A percentile compares a stretch with the other conserved stretches of the same genome.
These are phyloP conservation scores for Cyprinella venusta DNA, from an alignment of 2,797 vertebrate species.

Conservation along the genomic window DNA sequence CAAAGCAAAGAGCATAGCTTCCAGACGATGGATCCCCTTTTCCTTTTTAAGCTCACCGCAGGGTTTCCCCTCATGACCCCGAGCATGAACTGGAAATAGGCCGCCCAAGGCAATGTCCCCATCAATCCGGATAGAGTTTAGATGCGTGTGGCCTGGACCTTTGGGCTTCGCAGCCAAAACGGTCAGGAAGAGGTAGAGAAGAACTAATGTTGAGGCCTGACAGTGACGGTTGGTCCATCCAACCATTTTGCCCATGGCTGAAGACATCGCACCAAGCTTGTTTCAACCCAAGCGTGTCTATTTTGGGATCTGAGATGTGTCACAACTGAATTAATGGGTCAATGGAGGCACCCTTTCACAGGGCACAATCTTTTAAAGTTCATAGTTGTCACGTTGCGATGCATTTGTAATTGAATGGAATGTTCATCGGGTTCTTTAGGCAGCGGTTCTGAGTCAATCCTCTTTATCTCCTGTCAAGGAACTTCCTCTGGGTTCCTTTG, in stretches of 20 bases:
- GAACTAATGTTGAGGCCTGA: constrained; percentile 60
- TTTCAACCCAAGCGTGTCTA: constrained; percentile 23
- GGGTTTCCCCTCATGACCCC: constrained; percentile 92
- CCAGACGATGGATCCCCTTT: constrained; percentile 95
- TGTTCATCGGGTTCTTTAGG: constrained; percentile 50
- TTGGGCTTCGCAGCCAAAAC: constrained; percentile 85
- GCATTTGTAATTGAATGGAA: constrained; percentile 40
- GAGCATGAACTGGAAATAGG: constrained; percentile 93
- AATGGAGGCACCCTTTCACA: constrained; percentile 39
- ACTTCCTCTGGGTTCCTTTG: constrained; percentile 36
- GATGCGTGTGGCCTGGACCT: constrained; percentile 88
- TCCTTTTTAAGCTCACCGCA: constrained; percentile 98
- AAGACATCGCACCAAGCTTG: constrained; percentile 70
- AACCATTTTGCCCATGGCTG: constrained; percentile 52
- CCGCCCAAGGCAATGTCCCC: constrained; percentile 96
- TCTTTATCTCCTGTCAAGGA: constrained; percentile 56
- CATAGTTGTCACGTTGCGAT: constrained; percentile 42
- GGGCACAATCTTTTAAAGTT: constrained; percentile 45
- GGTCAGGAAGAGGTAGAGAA: constrained; percentile 70
- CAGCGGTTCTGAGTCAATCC: constrained; percentile 56
- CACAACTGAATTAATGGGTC: constrained; percentile 27
- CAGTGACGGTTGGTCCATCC: constrained; percentile 57
- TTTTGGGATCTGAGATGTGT: constrained; percentile 39
- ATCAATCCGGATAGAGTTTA: constrained; percentile 98
- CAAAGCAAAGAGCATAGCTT: constrained; percentile 98